These are phyloP conservation scores for Cotesia chilonis DNA, from an alignment of 1,140 invertebrate species.

Conservation along the genomic window DNA sequence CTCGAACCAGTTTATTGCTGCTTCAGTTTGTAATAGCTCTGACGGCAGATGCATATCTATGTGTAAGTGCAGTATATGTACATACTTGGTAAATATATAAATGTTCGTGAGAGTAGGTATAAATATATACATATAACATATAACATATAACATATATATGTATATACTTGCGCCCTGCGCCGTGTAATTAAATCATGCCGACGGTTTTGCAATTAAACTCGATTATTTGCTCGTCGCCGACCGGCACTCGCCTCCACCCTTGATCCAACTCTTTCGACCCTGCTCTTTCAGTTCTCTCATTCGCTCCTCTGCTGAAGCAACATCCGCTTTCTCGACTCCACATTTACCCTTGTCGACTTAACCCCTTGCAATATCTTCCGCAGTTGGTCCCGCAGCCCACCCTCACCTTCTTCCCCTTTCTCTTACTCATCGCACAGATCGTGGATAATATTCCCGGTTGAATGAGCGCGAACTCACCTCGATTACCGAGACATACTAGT, in stretches of 20 bases:
- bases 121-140: slow-evolving; percentile 23
- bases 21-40: slow-evolving; percentile 22
- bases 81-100: slow-evolving; percentile 9
- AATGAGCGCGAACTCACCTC: slow-evolving; percentile 43
- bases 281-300: slow-evolving; percentile 37
- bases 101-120: neutral
- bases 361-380: slow-evolving; percentile 56
- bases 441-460: slow-evolving; percentile 52
- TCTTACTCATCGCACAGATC: slow-evolving; percentile 42
- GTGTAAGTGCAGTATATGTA: neutral
- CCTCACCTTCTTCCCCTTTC: slow-evolving; percentile 2
- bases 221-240: slow-evolving; percentile 66
- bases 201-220: slow-evolving; percentile 69
- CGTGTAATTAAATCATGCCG: slow-evolving; percentile 67
- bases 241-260: slow-evolving; percentile 50
- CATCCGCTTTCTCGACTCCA: slow-evolving; percentile 42
- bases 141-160: slow-evolving; percentile 33
- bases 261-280: slow-evolving; percentile 64
- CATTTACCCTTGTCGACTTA: slow-evolving; percentile 44
- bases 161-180: slow-evolving; percentile 42
- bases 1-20: slow-evolving; percentile 13
- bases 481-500: slow-evolving; percentile 55
- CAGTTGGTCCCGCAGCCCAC: slow-evolving; percentile 42
- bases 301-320: slow-evolving; percentile 39
- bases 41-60: slow-evolving; percentile 16